Conservation (phyloP, 2,797 vertebrate genomes). For the Alcedo atthis region DNA sequence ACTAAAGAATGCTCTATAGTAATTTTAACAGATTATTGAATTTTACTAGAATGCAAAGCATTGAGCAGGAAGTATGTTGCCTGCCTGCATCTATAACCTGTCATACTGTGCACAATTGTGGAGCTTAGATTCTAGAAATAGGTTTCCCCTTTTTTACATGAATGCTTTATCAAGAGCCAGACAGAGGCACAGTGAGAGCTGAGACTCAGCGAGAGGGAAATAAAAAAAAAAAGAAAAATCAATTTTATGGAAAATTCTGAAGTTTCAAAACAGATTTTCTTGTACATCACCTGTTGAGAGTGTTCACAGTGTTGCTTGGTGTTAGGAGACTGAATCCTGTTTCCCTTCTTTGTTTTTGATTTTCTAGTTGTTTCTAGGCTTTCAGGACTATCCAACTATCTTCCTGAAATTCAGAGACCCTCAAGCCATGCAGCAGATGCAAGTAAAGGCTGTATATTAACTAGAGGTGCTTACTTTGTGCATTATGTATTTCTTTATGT, state of each 20-base stretch:
- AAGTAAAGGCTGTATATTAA: neutral
- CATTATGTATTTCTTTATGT: neutral
- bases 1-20: neutral
- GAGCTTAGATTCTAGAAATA: neutral
- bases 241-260: neutral
- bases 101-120: fast-evolving
- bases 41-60: neutral
- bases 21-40: neutral
- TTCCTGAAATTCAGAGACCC: neutral
- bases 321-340: neutral
- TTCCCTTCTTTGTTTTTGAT: neutral
- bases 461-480: neutral
- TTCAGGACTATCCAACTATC: fast-evolving
- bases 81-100: neutral
- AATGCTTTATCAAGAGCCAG: neutral
- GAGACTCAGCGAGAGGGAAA: neutral
- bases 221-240: neutral
- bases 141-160: neutral
- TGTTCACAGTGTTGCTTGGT: neutral
- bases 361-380: neutral
- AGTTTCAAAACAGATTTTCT: neutral
- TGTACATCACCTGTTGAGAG: neutral
- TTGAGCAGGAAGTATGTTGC: neutral
- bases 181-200: neutral
- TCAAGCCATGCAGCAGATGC: neutral